phyloP scores from a whole-genome alignment of 2,797 vertebrate genomes.

The Peromyscus melanophrys region DNA sequence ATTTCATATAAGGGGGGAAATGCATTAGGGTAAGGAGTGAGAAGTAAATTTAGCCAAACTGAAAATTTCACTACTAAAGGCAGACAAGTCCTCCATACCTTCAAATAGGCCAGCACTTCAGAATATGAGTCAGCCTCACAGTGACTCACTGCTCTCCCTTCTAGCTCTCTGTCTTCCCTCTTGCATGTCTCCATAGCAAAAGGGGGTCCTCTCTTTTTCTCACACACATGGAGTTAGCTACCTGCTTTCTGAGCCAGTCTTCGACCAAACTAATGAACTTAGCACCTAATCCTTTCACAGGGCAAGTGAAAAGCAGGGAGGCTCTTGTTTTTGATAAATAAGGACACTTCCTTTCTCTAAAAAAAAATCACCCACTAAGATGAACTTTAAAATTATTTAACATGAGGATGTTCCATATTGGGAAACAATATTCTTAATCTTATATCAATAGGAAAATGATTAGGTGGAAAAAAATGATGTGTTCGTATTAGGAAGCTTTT shows the following conservation, averaged over 20 bases:
- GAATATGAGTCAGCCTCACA: not conserved
- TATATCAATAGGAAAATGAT: not conserved
- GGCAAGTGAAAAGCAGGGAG: not conserved
- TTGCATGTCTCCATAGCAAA: not conserved
- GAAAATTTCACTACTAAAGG: not conserved
- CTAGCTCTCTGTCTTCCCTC: not conserved
- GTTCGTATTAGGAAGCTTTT: not conserved
- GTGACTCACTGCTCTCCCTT: not conserved
- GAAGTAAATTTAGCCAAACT: not conserved
- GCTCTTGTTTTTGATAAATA: conserved; percentile 18
- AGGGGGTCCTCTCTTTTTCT: not conserved
- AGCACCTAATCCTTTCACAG: not conserved
- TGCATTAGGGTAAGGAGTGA: not conserved
- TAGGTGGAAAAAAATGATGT: not conserved
- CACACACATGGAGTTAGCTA: rapidly evolving
- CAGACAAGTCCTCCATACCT: not conserved
- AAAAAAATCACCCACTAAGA: not conserved
- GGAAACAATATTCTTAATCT: conserved; percentile 34
- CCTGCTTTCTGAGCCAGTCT: not conserved
- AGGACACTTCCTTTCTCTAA: not conserved
- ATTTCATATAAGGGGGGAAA: not conserved
- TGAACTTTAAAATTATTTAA: not conserved
- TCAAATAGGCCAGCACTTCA: not conserved
- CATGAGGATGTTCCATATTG: not conserved
- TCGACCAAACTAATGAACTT: not conserved